These are phyloP conservation scores for Mormyrops attenuatus DNA, from an alignment of 2,797 vertebrate genomes.

Conservation along the genomic window DNA sequence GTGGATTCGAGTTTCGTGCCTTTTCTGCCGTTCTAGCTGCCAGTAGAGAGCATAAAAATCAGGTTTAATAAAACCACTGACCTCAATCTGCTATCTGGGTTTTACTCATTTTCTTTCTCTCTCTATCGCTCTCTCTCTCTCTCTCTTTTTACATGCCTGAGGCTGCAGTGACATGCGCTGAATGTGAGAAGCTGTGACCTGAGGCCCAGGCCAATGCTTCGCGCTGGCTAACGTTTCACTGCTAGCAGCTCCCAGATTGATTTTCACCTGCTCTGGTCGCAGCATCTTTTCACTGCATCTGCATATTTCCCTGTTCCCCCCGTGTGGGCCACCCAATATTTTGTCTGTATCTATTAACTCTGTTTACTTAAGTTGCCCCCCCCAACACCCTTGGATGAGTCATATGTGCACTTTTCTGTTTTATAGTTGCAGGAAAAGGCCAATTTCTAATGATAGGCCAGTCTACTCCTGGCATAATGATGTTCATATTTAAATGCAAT, in stretches of 20 bases:
- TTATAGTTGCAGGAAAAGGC: neutral
- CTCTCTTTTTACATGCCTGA: neutral
- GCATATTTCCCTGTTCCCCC: slow-evolving; percentile 5
- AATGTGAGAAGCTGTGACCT: slow-evolving; percentile 23
- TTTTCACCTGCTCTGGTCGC: slow-evolving; percentile 29
- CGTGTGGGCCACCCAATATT: neutral
- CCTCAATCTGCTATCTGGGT: slow-evolving; percentile 20
- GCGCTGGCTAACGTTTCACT: slow-evolving; percentile 34
- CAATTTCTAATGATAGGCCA: neutral
- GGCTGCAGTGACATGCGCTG: slow-evolving; percentile 3
- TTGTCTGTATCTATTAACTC: neutral
- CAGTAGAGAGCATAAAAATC: slow-evolving; percentile 31
- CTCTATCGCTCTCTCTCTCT: neutral
- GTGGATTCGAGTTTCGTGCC: slow-evolving; percentile 13
- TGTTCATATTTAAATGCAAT: neutral
- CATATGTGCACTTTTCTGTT: neutral
- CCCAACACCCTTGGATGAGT: neutral
- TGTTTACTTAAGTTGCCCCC: neutral
- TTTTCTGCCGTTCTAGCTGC: slow-evolving; percentile 24
- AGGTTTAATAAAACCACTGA: slow-evolving; percentile 28
- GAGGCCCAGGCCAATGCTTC: slow-evolving; percentile 32
- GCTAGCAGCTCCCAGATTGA: slow-evolving; percentile 31
- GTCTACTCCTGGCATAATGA: neutral
- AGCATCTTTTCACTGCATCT: slow-evolving; percentile 30
- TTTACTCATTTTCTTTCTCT: neutral